Evolutionary conservation across 1,140 invertebrate species (phyloP), one percentile per base, ranked within the genome.

Genomic region (Saccostrea glomerata): DNA sequence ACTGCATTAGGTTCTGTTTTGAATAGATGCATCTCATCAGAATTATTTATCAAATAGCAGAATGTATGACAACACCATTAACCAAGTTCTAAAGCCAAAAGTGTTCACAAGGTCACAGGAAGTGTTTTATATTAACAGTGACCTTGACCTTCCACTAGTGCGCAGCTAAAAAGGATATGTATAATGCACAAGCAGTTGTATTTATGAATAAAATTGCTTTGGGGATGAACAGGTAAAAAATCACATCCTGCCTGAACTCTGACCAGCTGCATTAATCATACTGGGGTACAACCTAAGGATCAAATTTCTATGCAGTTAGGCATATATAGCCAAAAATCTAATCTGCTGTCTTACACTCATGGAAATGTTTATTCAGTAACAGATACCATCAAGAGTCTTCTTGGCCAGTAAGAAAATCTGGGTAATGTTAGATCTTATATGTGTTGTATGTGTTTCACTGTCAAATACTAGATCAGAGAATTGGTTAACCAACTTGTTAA

Each of bases 171-270:
- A 73, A 73, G 25, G 12, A 30, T 36, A 30, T 30, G 70, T 13
- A 73, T 73, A 73, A 73, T 73, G 70, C 70, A 73, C 23, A 73
- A 73, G 23, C 6, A 3, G 40, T 63, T 12, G 60, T 13, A 0
- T 73, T 15, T 73, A 73, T 40, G 70, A 73, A 73, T 73, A 73
- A 73, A 73, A 36, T 11, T 30, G 70, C 70, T 73, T 36, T 73
- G 70, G 70, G 70, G 70, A 73, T 73, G n/a, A 73, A 36, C 70
- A 73, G 70, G 70, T 73, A 73, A 73, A 73, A 73, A 73, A 73
- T 73, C 70, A 73, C 70, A 73, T 73, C 70, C 70, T 73, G 70
- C 25, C 70, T 25, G 25, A 73, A n/a, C 70, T 73, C 13, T 73
- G 70, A 73, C 70, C 70, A 11, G 2, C 23, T 30, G 7, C 70